phyloP scores from a whole-genome alignment of 2,888 invertebrate genomes.

The Dione vanillae region DNA sequence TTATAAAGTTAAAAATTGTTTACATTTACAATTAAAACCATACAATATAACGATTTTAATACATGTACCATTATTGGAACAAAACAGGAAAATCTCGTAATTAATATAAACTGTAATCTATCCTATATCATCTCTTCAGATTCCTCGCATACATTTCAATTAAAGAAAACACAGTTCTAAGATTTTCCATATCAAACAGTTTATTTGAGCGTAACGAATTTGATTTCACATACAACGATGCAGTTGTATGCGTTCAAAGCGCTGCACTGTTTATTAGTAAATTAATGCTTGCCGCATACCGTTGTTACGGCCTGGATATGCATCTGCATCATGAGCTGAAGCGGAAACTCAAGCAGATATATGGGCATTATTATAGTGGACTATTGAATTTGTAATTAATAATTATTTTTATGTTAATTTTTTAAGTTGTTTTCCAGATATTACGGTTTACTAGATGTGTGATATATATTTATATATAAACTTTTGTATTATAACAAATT shows the following conservation, averaged over 20 bases:
- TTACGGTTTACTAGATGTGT: not conserved
- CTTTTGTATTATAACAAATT: not conserved
- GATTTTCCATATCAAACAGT: conserved; percentile 17
- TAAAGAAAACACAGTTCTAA: not conserved
- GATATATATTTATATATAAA: not conserved
- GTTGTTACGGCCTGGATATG: conserved; percentile 43
- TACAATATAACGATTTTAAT: too few species aligned
- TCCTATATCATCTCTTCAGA: not conserved
- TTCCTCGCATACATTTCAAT: not conserved
- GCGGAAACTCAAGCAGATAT: conserved; percentile 10
- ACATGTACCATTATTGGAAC: too few species aligned
- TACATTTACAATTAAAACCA: too few species aligned
- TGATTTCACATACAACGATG: conserved; percentile 40
- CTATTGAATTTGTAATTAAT: conserved; percentile 1
- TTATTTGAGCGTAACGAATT: conserved; percentile 32
- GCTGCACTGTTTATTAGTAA: conserved; percentile 55
- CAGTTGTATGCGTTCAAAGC: conserved; percentile 41
- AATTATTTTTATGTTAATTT: not conserved
- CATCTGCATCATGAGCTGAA: conserved; percentile 42
- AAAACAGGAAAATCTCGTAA: too few species aligned
- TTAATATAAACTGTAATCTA: too few species aligned
- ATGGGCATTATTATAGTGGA: not conserved
- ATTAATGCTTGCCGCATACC: conserved; percentile 56
- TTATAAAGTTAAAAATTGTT: too few species aligned
- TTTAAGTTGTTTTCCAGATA: not conserved